A percentile compares a stretch with the other conserved stretches of the same genome.
phyloP scores from a whole-genome alignment of 2,113 vertebrate species.

The Danio rerio region DNA sequence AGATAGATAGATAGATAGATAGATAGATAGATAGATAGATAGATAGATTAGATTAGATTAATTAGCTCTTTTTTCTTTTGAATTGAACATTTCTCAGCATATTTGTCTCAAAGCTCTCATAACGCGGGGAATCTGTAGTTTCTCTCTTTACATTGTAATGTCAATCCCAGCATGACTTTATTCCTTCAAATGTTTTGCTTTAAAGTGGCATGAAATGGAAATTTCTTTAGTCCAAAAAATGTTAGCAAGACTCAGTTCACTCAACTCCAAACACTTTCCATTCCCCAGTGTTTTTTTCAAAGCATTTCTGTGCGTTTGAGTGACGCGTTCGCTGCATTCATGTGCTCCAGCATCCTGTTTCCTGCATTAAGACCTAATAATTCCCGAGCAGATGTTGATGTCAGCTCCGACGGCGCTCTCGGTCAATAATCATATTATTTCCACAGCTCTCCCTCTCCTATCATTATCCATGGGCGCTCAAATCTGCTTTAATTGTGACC shows the following conservation, averaged over 20 bases:
- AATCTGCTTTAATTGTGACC: conserved; percentile 68
- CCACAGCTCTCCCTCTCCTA: background rate
- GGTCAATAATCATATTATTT: conserved; percentile 21
- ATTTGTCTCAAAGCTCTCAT: too few species aligned
- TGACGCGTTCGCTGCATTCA: background rate
- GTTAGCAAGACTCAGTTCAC: background rate
- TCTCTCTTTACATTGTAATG: too few species aligned
- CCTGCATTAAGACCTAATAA: background rate
- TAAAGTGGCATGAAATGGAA: too few species aligned
- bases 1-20: too few species aligned
- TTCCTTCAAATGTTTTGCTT: too few species aligned
- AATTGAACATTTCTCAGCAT: too few species aligned
- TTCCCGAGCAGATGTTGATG: conserved; percentile 16
- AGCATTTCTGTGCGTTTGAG: background rate
- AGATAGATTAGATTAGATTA: too few species aligned
- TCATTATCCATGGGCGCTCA: conserved; percentile 48
- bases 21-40: too few species aligned
- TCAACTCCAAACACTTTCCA: background rate
- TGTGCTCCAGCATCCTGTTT: conserved; percentile 15
- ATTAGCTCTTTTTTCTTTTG: too few species aligned
- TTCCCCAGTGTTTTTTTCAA: background rate
- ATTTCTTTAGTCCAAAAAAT: background rate
- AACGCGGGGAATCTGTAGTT: too few species aligned
- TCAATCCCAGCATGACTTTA: too few species aligned
- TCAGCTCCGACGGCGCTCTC: background rate